Percentiles rank a stretch among this genome's conserved stretches.
Conservation (phyloP, 2,888 invertebrate species). For the Camponotus fellah region DNA sequence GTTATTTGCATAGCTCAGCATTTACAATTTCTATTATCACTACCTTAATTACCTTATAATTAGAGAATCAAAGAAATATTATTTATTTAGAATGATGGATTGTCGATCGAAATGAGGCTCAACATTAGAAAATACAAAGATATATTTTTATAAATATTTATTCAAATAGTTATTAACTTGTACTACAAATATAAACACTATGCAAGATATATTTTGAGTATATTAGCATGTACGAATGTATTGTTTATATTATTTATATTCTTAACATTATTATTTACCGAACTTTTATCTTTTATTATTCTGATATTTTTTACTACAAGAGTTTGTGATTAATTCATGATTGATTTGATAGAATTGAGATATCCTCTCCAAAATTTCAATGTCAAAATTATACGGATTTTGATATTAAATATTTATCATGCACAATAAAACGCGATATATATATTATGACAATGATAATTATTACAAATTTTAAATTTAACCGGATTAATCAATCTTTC, state of each 20-base stretch:
- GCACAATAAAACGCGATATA: background rate
- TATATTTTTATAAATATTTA: no score
- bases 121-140: background rate
- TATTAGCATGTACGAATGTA: background rate
- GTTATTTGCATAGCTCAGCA: background rate
- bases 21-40: background rate
- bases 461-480: conserved; percentile 3
- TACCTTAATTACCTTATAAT: background rate
- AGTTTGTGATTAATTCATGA: background rate
- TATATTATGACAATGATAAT: background rate
- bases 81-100: background rate
- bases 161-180: background rate
- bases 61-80: background rate
- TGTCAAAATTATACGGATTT: background rate
- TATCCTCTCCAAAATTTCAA: background rate
- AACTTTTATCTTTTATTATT: background rate
- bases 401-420: background rate
- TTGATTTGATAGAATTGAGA: background rate
- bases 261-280: background rate
- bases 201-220: background rate
- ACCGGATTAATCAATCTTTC: background rate
- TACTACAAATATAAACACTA: background rate
- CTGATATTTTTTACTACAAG: background rate
- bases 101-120: background rate
- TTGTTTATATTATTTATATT: background rate